phyloP scores from a whole-genome alignment of 2,888 invertebrate genomes.

The Heliconius ismenius region DNA sequence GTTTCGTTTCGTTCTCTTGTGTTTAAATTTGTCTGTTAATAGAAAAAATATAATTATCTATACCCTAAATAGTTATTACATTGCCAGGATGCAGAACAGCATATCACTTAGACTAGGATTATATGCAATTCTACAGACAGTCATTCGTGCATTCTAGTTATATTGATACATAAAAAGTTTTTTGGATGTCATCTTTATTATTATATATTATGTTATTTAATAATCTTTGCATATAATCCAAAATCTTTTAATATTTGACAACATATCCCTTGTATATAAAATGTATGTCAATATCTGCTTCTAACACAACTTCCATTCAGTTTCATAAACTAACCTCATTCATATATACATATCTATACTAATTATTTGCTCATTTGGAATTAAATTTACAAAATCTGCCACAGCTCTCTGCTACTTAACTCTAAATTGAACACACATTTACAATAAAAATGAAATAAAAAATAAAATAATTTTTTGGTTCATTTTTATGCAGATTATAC shows the following conservation, averaged over 20 bases:
- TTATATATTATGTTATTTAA: background rate
- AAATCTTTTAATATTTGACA: constrained; percentile 18
- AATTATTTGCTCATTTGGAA: constrained; percentile 72
- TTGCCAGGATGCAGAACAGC: constrained; percentile 18
- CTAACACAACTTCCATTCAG: constrained; percentile 19
- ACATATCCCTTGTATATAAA: constrained; percentile 25
- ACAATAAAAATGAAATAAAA: constrained; percentile 56
- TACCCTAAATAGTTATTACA: constrained; percentile 27
- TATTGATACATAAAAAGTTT: background rate
- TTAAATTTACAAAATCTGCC: constrained; percentile 23
- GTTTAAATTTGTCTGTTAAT: constrained; percentile 16
- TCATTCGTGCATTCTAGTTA: background rate
- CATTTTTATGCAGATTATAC: constrained; percentile 64
- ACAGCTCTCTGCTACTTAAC: constrained; percentile 60
- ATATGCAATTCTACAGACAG: constrained; percentile 13
- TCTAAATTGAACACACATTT: constrained; percentile 78
- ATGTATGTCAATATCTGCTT: constrained; percentile 23
- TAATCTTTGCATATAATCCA: constrained; percentile 18
- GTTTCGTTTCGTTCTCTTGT: background rate
- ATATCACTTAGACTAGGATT: constrained; percentile 26
- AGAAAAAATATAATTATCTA: constrained; percentile 33
- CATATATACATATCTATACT: constrained; percentile 55
- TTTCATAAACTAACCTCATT: constrained; percentile 41
- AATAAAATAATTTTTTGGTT: constrained; percentile 65
- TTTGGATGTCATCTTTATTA: background rate